Conservation (phyloP, 2,888 invertebrate species). For the Ctena decussata region DNA sequence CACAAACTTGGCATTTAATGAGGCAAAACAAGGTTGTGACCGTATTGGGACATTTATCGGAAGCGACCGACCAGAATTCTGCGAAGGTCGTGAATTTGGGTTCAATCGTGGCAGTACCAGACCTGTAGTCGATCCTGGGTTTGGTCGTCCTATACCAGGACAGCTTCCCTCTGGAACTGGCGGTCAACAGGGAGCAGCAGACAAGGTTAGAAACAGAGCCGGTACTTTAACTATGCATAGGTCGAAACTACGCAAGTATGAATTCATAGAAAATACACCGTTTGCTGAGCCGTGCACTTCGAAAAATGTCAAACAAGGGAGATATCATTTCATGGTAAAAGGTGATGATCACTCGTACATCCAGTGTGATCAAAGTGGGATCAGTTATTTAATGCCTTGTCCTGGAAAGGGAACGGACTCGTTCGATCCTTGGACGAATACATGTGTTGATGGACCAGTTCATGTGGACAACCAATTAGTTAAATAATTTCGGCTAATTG, state of each 20-base stretch:
- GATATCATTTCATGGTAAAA: conserved; percentile 43
- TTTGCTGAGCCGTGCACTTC: conserved; percentile 53
- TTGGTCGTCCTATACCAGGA: no score
- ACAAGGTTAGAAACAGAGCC: not conserved
- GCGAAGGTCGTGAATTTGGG: conserved; percentile 44
- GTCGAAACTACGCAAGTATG: not conserved
- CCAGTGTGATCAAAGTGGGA: conserved; percentile 52
- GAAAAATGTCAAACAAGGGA: conserved; percentile 33
- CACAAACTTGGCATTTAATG: conserved; percentile 18
- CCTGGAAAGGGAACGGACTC: conserved; percentile 36
- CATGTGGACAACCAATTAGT: conserved; percentile 43
- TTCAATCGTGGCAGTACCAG: not conserved
- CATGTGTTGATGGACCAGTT: conserved; percentile 62
- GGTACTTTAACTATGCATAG: not conserved
- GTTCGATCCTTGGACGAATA: conserved; percentile 53
- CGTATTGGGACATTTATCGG: conserved; percentile 10
- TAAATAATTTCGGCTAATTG: no score
- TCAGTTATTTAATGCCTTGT: conserved; percentile 48
- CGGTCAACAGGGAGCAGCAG: not conserved
- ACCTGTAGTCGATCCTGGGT: not conserved
- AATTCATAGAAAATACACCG: not conserved
- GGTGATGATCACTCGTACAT: conserved; percentile 47
- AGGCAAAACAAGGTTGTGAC: conserved; percentile 31
- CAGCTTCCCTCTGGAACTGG: no score
- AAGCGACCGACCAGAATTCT: conserved; percentile 15